Conservation (phyloP, 1,140 invertebrate genomes). For the Platorchestia sp. region DNA sequence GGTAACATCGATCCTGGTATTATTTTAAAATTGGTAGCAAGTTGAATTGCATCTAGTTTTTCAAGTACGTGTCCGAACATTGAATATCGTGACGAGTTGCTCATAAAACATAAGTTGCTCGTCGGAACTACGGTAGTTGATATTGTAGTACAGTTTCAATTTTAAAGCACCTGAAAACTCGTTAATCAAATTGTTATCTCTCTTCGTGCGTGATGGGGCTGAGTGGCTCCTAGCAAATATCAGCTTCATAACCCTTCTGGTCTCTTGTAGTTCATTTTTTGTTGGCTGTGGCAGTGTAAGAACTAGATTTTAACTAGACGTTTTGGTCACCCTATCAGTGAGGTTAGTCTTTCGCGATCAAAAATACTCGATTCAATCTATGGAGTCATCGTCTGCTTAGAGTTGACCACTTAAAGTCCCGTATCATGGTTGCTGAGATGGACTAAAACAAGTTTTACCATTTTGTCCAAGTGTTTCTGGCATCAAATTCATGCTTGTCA, state of each 20-base stretch:
- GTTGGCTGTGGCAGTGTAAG: conserved; percentile 16
- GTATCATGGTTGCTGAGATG: background rate
- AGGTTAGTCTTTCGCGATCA: background rate
- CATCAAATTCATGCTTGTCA: background rate
- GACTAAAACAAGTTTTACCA: too few species aligned
- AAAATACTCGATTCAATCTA: too few species aligned
- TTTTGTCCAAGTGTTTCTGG: background rate
- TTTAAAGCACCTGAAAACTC: background rate
- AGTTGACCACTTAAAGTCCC: background rate
- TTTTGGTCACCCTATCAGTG: background rate
- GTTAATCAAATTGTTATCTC: background rate
- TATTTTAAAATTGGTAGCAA: background rate
- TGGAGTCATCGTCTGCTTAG: background rate
- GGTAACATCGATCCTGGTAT: background rate
- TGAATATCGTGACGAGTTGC: background rate
- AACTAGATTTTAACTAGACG: background rate
- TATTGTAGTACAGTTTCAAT: background rate
- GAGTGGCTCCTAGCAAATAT: conserved; percentile 3
- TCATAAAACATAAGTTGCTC: background rate
- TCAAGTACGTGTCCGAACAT: background rate
- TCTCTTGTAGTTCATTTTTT: background rate
- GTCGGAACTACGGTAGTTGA: background rate
- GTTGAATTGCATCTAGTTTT: background rate
- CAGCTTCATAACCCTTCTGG: conserved; percentile 22
- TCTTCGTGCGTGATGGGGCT: background rate